Evolutionary conservation across 2,888 invertebrate genomes (phyloP).

Genomic region (Strigamia crassipes): DNA sequence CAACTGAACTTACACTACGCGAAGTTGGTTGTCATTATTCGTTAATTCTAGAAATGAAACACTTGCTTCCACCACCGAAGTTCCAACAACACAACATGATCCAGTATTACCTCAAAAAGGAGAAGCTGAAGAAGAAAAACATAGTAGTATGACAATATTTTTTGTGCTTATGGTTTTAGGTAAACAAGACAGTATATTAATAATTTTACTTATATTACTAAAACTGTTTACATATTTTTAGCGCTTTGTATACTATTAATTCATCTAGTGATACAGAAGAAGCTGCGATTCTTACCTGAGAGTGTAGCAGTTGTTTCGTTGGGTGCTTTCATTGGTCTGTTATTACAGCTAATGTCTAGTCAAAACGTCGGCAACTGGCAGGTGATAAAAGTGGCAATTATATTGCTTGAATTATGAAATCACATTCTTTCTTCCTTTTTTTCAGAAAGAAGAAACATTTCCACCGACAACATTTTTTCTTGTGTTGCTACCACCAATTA

Average conservation of each 20-base stretch:
- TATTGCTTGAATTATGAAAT: neutral
- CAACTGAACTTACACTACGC: too few relatives aligned
- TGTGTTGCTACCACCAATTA: conserved; percentile 94
- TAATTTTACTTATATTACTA: conserved; percentile 10
- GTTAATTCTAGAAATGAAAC: neutral
- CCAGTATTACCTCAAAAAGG: conserved; percentile 76
- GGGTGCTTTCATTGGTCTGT: conserved; percentile 78
- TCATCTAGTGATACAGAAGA: conserved; percentile 91
- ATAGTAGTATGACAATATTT: conserved; percentile 96
- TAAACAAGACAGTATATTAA: conserved; percentile 52
- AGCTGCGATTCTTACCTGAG: conserved; percentile 96
- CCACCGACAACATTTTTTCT: conserved; percentile 98
- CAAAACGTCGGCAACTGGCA: conserved; percentile 90
- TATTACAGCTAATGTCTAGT: conserved; percentile 85
- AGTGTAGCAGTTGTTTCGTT: conserved; percentile 96
- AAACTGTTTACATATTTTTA: conserved; percentile 53
- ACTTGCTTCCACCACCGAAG: neutral
- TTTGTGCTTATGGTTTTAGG: conserved; percentile 91
- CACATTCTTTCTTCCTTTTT: conserved; percentile 48
- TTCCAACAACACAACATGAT: conserved; percentile 47
- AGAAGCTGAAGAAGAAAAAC: conserved; percentile 93
- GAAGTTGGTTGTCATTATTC: too few relatives aligned
- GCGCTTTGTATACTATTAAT: conserved; percentile 92
- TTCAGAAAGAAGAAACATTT: conserved; percentile 91
- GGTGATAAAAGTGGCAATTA: conserved; percentile 54